Percentiles rank a stretch among this genome's conserved stretches.
Conservation (phyloP, 2,797 vertebrate species). For the Rachycentron canadum region DNA sequence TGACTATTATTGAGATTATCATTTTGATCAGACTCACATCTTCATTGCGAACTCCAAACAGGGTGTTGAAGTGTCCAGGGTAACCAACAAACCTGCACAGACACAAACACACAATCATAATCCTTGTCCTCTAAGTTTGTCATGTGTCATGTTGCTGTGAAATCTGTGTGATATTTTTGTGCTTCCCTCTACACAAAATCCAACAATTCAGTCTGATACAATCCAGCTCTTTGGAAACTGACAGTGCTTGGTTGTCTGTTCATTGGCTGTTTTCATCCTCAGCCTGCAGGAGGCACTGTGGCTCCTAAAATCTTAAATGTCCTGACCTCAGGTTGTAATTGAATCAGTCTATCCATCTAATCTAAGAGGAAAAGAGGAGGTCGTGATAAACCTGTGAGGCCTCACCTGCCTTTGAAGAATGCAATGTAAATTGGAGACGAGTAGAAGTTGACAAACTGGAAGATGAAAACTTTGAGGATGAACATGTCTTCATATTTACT, state of each 20-base stretch:
- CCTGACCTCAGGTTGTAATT: background rate
- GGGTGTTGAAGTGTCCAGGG: slow-evolving; percentile 84
- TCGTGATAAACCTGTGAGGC: background rate
- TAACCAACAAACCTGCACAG: slow-evolving; percentile 85
- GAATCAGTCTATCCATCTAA: background rate
- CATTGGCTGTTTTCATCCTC: background rate
- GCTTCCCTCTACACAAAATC: background rate
- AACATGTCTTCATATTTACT: slow-evolving; percentile 88
- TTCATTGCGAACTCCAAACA: slow-evolving; percentile 87
- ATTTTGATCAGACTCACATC: slow-evolving; percentile 81
- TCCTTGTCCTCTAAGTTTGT: background rate
- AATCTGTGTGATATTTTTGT: background rate
- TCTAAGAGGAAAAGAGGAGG: background rate
- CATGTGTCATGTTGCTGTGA: background rate
- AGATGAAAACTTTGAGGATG: slow-evolving; percentile 89
- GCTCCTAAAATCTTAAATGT: too few relatives aligned
- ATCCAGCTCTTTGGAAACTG: too few relatives aligned
- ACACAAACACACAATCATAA: slow-evolving; percentile 25
- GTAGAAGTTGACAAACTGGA: slow-evolving; percentile 90
- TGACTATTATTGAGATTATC: too few relatives aligned
- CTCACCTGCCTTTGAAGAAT: slow-evolving; percentile 88
- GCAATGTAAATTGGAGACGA: slow-evolving; percentile 82
- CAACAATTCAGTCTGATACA: background rate
- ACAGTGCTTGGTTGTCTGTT: too few relatives aligned
- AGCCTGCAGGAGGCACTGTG: slow-evolving; percentile 5